Base-by-base conservation (phyloP, 2,797 vertebrate species). In the Graptemys geographica region DNA sequence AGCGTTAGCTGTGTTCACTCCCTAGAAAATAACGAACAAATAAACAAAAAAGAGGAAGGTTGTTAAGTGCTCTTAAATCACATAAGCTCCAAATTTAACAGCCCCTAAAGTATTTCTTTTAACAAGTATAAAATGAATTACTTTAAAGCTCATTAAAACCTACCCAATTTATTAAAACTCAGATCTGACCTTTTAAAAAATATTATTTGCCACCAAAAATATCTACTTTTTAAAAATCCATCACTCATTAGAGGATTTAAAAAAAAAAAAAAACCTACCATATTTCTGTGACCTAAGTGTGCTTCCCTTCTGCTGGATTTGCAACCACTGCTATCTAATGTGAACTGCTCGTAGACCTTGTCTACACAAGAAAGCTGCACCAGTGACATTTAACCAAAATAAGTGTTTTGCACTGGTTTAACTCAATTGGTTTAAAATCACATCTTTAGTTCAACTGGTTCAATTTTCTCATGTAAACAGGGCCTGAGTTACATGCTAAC, bases 61-160 rank as follows among this genome's bases (percentile, higher is more conserved):
- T 85, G n/a, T 21, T 90, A 79, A 27, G 19, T 88, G n/a, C 52
- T 90, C 92, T 94, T 91, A 56, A 95, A 89, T 90, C 18, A 93
- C 81, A 81, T 86, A 37, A 18, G 52, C 87, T 92, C 49, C 31
- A 83, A 94, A 84, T 86, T 6, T 31, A 94, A 57, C 23, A 88
- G 28, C 52, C 93, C 44, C 89, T 47, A 78, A 78, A 8, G 12
- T 47, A 78, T 16, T 49, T 49, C 13, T 78, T 47, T 81, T 72
- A 88, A 11, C 57, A 81, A 12, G 21, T 86, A 11, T 76, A 65
- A 57, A 62, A 89, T 87, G 44, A 2, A 31, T 81, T 83, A 12
- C 28, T 87, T 84, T 87, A 80, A 51, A 83, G 51, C 53, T 33
- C 79, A 37, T 69, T 69, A 37, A 37, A 69, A 69, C 18, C 44